These are phyloP conservation scores for Calameuta filiformis DNA, from an alignment of 2,888 invertebrate species.

Conservation along the genomic window DNA sequence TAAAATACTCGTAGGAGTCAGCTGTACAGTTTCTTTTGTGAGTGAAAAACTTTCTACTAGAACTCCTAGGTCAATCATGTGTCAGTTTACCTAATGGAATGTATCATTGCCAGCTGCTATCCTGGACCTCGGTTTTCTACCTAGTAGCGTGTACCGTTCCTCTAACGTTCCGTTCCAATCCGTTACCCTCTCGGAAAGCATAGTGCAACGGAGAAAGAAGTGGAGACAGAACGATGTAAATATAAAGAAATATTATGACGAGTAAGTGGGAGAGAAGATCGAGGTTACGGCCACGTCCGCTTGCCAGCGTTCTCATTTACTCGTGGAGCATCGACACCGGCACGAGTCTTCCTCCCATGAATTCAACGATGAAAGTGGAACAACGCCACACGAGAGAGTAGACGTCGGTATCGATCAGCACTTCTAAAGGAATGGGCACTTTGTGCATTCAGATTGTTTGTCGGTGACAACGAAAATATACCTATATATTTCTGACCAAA, in stretches of 20 bases:
- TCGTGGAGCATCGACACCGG: neutral
- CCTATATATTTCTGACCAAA: neutral
- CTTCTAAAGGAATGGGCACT: neutral
- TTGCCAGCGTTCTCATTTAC: neutral
- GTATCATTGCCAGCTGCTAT: neutral
- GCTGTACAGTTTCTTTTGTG: neutral
- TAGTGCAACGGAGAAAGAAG: neutral
- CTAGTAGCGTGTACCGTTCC: neutral
- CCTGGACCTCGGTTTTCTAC: neutral
- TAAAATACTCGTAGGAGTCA: neutral
- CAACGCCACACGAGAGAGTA: constrained; percentile 2
- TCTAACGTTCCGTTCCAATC: neutral
- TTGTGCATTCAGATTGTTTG: neutral
- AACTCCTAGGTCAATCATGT: neutral
- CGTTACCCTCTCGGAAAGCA: neutral
- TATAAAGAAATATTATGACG: neutral
- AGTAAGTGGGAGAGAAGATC: constrained; percentile 26
- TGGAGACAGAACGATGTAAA: neutral
- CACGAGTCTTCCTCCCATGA: constrained; percentile 14
- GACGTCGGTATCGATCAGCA: neutral
- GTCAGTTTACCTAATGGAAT: neutral
- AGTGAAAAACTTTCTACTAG: neutral
- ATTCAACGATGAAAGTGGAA: constrained; percentile 36
- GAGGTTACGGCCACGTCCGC: constrained; percentile 31
- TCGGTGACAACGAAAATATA: neutral